Percentiles rank a stretch among this genome's conserved stretches.
Evolutionary conservation across 2,113 vertebrate species (phyloP).

Genomic region (Myxocyprinus asiaticus): DNA sequence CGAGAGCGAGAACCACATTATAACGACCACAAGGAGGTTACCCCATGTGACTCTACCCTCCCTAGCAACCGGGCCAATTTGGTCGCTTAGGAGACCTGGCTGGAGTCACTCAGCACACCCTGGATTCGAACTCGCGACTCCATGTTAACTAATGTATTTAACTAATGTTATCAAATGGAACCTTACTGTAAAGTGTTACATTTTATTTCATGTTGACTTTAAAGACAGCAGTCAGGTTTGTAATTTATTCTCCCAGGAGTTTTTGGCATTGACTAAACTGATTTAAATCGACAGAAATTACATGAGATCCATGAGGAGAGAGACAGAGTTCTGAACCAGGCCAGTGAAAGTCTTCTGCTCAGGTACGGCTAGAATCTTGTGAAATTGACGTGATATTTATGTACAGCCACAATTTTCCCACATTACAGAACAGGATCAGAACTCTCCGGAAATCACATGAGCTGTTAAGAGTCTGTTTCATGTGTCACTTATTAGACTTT

Average conservation of each 20-base stretch:
- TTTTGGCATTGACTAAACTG: neutral
- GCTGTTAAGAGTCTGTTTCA: neutral
- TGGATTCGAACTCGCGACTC: too few relatives aligned
- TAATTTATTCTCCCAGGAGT: too few relatives aligned
- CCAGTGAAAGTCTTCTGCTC: neutral
- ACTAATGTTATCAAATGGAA: too few relatives aligned
- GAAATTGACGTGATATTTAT: conserved; percentile 7
- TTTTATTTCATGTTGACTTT: too few relatives aligned
- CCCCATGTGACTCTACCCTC: too few relatives aligned
- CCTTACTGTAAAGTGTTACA: too few relatives aligned
- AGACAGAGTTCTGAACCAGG: conserved; percentile 8
- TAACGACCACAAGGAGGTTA: too few relatives aligned
- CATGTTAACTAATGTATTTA: too few relatives aligned
- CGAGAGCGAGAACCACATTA: too few relatives aligned
- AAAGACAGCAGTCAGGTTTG: neutral
- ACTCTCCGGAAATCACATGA: neutral
- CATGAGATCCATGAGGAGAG: neutral
- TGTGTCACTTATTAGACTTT: neutral
- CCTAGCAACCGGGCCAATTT: too few relatives aligned
- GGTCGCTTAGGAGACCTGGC: too few relatives aligned
- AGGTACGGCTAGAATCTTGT: neutral
- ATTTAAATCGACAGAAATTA: conserved; percentile 20
- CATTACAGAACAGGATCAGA: neutral
- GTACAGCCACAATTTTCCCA: conserved; percentile 14
- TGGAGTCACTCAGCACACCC: too few relatives aligned